phyloP scores from a whole-genome alignment of 2,888 invertebrate species.

The Allophyes oxyacanthae region DNA sequence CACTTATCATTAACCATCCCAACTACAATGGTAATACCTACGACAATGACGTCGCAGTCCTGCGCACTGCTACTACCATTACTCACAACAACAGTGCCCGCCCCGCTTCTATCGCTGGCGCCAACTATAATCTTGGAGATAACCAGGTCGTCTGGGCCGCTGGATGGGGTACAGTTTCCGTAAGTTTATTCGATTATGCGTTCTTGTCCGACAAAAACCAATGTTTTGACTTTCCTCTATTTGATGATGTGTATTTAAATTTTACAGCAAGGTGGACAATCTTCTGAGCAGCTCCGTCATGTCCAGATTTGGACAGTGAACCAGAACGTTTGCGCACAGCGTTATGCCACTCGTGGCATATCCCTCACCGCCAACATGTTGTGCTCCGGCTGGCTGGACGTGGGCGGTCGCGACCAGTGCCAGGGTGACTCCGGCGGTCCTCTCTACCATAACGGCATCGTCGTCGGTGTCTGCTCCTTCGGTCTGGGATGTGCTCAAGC shows the following conservation, averaged over 20 bases:
- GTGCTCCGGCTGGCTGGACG: constrained; percentile 67
- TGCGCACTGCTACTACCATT: constrained; percentile 51
- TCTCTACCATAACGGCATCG: constrained; percentile 66
- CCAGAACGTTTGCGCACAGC: constrained; percentile 56
- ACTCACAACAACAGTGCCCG: constrained; percentile 29
- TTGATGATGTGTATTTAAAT: neutral
- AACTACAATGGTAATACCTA: constrained; percentile 9
- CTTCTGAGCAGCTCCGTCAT: constrained; percentile 66
- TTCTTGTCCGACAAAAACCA: too few relatives aligned
- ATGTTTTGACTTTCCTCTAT: too few relatives aligned
- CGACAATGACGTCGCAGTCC: constrained; percentile 65
- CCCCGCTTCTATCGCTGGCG: constrained; percentile 58
- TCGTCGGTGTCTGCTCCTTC: constrained; percentile 73
- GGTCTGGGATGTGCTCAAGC: constrained; percentile 63
- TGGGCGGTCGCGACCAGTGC: constrained; percentile 70
- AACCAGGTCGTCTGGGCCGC: constrained; percentile 65
- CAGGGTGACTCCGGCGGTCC: constrained; percentile 74
- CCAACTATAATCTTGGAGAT: constrained; percentile 62
- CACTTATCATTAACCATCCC: neutral
- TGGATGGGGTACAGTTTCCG: constrained; percentile 68
- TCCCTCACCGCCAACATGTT: constrained; percentile 69
- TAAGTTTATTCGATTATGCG: too few relatives aligned
- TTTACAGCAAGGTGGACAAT: constrained; percentile 50
- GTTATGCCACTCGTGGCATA: constrained; percentile 53
- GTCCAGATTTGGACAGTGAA: constrained; percentile 66